These are phyloP conservation scores for Drosophila anomelani DNA, from an alignment of 2,888 invertebrate genomes.

Conservation along the genomic window DNA sequence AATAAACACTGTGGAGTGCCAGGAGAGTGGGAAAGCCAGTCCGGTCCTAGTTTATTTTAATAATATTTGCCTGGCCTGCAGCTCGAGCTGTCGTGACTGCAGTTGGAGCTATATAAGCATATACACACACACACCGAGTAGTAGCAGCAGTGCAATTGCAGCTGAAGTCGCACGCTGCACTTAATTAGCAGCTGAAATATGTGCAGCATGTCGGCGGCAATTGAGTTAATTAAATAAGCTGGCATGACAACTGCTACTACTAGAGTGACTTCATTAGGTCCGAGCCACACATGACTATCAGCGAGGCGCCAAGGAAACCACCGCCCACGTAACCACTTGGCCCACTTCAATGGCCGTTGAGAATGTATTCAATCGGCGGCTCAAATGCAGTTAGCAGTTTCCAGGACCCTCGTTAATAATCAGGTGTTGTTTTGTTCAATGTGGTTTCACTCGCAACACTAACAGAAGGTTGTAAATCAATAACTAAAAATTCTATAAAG, in stretches of 20 bases:
- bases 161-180: conserved; percentile 58
- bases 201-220: conserved; percentile 43
- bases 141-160: conserved; percentile 1
- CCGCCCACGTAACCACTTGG: conserved; percentile 7
- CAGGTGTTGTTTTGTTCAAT: conserved; percentile 18
- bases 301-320: conserved; percentile 1
- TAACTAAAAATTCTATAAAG: neutral
- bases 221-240: conserved; percentile 73
- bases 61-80: conserved; percentile 59
- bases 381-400: conserved; percentile 17
- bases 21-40: conserved; percentile 1
- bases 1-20: conserved; percentile 17
- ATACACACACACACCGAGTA: neutral
- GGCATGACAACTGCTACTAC: conserved; percentile 62
- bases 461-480: neutral
- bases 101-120: conserved; percentile 14
- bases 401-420: conserved; percentile 35
- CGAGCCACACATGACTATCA: conserved; percentile 7
- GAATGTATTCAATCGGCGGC: conserved; percentile 30
- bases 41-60: conserved; percentile 55
- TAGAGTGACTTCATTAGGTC: conserved; percentile 31
- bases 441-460: neutral
- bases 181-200: conserved; percentile 73
- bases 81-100: conserved; percentile 68
- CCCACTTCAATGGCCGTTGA: conserved; percentile 7